phyloP scores from a whole-genome alignment of 2,113 vertebrate species.

The Excalfactoria chinensis region DNA sequence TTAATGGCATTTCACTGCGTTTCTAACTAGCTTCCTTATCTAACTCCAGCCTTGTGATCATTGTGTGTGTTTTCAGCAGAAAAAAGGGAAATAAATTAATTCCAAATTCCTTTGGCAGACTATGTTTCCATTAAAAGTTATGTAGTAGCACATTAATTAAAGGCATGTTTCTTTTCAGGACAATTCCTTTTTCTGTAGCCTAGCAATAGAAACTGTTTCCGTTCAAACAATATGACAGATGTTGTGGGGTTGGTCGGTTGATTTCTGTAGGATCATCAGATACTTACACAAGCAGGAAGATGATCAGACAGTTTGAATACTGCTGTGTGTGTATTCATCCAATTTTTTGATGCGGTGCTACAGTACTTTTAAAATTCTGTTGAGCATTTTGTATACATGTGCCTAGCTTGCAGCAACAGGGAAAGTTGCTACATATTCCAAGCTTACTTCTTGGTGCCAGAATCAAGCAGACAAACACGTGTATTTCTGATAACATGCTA shows the following conservation, averaged over 20 bases:
- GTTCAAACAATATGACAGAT: neutral
- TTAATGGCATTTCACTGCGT: neutral
- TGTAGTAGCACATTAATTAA: conserved; percentile 21
- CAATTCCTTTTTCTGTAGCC: neutral
- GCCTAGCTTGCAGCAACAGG: neutral
- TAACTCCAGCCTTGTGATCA: neutral
- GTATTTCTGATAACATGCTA: neutral
- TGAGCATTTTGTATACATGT: neutral
- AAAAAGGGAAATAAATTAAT: neutral
- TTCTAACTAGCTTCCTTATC: neutral
- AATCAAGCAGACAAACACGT: neutral
- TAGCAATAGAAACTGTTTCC: neutral
- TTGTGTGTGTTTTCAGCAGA: neutral
- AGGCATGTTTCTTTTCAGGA: conserved; percentile 1
- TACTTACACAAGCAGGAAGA: neutral
- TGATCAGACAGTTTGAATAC: neutral
- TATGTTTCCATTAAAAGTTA: conserved; percentile 1
- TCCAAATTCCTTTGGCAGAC: conserved; percentile 14
- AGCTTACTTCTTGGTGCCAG: conserved; percentile 6
- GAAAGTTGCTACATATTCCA: neutral
- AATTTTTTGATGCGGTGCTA: neutral
- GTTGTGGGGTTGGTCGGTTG: rapidly evolving
- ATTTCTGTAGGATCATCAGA: neutral
- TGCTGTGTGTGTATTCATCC: neutral
- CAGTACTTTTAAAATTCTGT: neutral